Percentiles rank a stretch among this genome's conserved stretches.
These are phyloP conservation scores for Malurus melanocephalus DNA, from an alignment of 2,113 vertebrate genomes.

Conservation along the genomic window DNA sequence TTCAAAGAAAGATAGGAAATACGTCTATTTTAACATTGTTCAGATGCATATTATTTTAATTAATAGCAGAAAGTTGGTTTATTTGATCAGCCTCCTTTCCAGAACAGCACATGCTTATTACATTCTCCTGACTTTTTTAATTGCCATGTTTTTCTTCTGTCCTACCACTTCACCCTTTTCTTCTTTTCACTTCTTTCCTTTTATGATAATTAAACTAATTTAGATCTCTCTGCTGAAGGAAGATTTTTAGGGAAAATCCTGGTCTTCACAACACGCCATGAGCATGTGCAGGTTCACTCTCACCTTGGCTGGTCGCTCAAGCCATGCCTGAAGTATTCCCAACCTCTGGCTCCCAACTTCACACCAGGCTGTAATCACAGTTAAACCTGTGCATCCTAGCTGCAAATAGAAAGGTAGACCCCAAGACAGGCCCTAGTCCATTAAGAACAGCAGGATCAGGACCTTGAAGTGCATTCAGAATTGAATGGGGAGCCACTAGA, in stretches of 20 bases:
- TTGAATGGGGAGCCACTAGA: not conserved
- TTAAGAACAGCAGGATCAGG: constrained; percentile 1
- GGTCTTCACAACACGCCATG: not conserved
- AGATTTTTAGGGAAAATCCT: not conserved
- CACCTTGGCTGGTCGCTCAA: not conserved
- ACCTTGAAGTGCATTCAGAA: not conserved
- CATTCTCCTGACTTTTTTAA: not conserved
- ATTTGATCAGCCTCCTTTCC: not conserved
- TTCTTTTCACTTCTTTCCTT: constrained; percentile 1
- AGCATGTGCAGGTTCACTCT: not conserved
- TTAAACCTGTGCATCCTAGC: not conserved
- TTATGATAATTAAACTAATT: not conserved
- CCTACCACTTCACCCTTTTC: not conserved
- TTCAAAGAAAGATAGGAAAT: not conserved
- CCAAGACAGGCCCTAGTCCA: not conserved
- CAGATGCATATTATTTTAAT: not conserved
- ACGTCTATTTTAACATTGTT: not conserved
- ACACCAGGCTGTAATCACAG: not conserved
- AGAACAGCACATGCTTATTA: not conserved
- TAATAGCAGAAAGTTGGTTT: not conserved
- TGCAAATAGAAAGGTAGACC: not conserved
- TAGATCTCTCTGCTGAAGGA: not conserved
- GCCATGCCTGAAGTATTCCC: not conserved
- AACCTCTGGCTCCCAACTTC: not conserved
- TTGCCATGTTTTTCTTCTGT: not conserved